Percentiles rank a stretch among this genome's conserved stretches.
phyloP scores from a whole-genome alignment of 2,797 vertebrate species.

The Coilia nasus region DNA sequence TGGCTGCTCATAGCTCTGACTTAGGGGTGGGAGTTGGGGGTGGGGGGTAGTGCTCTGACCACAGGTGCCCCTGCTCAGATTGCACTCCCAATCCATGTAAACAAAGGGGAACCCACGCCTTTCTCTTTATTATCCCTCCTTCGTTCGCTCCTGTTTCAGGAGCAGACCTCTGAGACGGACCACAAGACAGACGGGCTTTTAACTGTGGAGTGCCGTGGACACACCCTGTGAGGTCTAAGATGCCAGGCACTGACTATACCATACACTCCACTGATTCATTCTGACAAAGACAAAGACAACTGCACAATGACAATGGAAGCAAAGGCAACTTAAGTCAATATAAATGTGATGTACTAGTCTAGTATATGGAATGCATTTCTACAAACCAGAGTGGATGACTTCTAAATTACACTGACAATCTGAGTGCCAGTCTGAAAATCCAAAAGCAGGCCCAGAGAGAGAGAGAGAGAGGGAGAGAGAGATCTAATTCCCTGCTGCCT shows the following conservation, averaged over 20 bases:
- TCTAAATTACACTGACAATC: not conserved
- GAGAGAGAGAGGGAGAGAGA: not conserved
- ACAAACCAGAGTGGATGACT: not conserved
- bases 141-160: conserved; percentile 39
- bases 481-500: conserved; percentile 2
- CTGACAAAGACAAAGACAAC: not conserved
- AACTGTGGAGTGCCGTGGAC: not conserved
- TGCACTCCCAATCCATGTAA: conserved; percentile 57
- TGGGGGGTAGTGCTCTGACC: conserved; percentile 48
- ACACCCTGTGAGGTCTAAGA: not conserved
- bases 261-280: not conserved
- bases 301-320: not conserved
- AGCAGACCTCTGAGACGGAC: conserved; percentile 4
- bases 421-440: conserved; percentile 4
- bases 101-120: conserved; percentile 60
- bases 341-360: not conserved
- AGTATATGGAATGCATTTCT: not conserved
- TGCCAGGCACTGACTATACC: not conserved
- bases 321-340: not conserved
- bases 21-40: not conserved
- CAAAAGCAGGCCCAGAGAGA: not conserved
- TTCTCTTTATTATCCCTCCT: conserved; percentile 62
- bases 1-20: not conserved
- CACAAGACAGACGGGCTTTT: conserved; percentile 17
- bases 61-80: conserved; percentile 59